Evolutionary conservation across 2,797 vertebrate genomes (phyloP).

Genomic region (Lacerta viridis): DNA sequence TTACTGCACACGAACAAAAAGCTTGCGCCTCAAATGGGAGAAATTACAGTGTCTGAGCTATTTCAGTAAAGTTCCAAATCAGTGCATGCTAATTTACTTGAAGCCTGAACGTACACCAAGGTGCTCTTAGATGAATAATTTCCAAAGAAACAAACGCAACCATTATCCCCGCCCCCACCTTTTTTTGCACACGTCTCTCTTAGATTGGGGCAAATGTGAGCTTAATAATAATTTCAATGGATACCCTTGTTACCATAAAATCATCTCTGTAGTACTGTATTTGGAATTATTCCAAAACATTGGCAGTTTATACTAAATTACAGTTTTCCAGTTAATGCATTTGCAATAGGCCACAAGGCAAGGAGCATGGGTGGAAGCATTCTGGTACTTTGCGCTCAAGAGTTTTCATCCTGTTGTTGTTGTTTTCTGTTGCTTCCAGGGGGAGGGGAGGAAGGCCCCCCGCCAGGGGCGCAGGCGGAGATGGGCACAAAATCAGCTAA

Average conservation of each 20-base stretch:
- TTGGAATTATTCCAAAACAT: conserved; percentile 67
- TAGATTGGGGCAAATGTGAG: conserved; percentile 61
- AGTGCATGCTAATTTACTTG: conserved; percentile 57
- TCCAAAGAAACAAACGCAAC: conserved; percentile 52
- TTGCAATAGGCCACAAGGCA: conserved; percentile 36
- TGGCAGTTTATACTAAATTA: conserved; percentile 44
- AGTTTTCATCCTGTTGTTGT: conserved; percentile 4
- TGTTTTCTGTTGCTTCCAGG: conserved; percentile 32
- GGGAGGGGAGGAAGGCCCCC: no score
- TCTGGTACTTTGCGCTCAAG: neutral
- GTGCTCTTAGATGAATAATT: conserved; percentile 59
- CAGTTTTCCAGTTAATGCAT: conserved; percentile 55
- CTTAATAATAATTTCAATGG: conserved; percentile 68
- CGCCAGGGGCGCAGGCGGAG: no score
- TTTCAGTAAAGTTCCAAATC: conserved; percentile 41
- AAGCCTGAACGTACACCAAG: conserved; percentile 53
- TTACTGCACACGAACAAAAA: conserved; percentile 47
- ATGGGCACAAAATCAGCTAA: no score
- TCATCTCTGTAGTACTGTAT: conserved; percentile 68
- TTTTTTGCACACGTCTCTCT: conserved; percentile 57
- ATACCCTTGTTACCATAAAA: conserved; percentile 61
- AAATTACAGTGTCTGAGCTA: conserved; percentile 53
- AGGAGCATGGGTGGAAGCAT: conserved; percentile 27
- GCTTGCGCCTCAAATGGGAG: conserved; percentile 15
- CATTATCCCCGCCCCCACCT: conserved; percentile 4